These are phyloP conservation scores for Tetragonula carbonaria DNA, from an alignment of 2,888 invertebrate genomes.

Conservation along the genomic window DNA sequence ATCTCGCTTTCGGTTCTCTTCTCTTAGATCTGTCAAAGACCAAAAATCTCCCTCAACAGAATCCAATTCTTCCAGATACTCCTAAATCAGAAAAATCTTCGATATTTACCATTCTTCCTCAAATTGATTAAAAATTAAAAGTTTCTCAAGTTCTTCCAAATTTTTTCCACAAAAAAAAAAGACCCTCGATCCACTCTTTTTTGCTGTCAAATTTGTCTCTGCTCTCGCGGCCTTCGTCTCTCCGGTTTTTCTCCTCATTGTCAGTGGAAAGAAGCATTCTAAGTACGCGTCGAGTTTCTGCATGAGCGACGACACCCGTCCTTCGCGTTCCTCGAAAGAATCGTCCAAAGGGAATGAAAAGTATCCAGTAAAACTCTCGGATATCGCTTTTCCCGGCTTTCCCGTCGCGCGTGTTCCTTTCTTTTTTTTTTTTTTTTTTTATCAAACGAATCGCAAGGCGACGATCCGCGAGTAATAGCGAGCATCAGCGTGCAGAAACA, in stretches of 20 bases:
- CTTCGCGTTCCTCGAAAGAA: conserved; percentile 33
- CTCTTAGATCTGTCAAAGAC: too few species aligned
- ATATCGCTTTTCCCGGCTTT: conserved; percentile 25
- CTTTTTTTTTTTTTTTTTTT: conserved; percentile 25
- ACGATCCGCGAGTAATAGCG: background rate
- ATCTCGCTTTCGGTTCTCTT: too few species aligned
- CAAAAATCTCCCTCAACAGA: too few species aligned
- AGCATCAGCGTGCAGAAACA: background rate
- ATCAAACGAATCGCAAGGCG: conserved; percentile 62
- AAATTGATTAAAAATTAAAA: too few species aligned
- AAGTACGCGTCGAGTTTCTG: conserved; percentile 40
- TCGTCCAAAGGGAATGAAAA: conserved; percentile 29
- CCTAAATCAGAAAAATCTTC: too few species aligned
- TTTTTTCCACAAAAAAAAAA: too few species aligned
- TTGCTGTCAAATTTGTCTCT: background rate
- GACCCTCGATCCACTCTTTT: background rate
- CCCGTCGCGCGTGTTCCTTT: conserved; percentile 17
- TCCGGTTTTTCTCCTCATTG: background rate
- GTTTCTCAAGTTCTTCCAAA: too few species aligned
- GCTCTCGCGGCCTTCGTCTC: background rate
- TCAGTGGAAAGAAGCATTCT: conserved; percentile 22
- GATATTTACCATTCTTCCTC: too few species aligned
- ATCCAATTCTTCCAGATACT: too few species aligned
- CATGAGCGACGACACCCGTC: conserved; percentile 30
- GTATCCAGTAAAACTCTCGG: conserved; percentile 34